Evolutionary conservation across 2,888 invertebrate genomes (phyloP).

Genomic region (Bembecia ichneumoniformis): DNA sequence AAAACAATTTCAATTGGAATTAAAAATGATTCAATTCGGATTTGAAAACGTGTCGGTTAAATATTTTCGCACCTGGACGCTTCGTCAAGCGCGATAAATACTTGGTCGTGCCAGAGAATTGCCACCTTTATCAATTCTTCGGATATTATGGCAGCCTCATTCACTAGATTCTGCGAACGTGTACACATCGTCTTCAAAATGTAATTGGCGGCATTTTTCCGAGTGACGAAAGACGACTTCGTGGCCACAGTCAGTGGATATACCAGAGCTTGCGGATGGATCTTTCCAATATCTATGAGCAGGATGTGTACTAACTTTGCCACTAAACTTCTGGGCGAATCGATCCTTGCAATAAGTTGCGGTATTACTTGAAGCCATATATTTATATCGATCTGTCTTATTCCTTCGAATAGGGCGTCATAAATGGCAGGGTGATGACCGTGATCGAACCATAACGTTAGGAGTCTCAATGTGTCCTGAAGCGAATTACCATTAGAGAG

Average conservation of each 20-base stretch:
- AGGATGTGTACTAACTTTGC: constrained; percentile 93
- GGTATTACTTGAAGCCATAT: constrained; percentile 99
- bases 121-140: constrained; percentile 98
- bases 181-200: constrained; percentile 96
- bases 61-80: constrained; percentile 75
- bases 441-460: constrained; percentile 98
- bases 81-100: constrained; percentile 85
- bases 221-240: constrained; percentile 87
- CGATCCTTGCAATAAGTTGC: constrained; percentile 97
- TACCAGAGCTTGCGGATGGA: constrained; percentile 97
- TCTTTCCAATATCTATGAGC: constrained; percentile 95
- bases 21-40: background rate
- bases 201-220: constrained; percentile 92
- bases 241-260: constrained; percentile 98
- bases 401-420: constrained; percentile 92
- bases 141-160: constrained; percentile 94
- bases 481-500: constrained; percentile 92
- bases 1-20: constrained; percentile 4
- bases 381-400: constrained; percentile 93
- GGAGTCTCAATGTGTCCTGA: constrained; percentile 93
- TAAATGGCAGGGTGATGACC: constrained; percentile 94
- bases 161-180: constrained; percentile 91
- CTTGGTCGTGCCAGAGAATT: constrained; percentile 99
- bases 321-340: constrained; percentile 90
- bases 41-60: background rate